Evolutionary conservation across 1,140 invertebrate species (phyloP).

Genomic region (Sminthurides bifidus): DNA sequence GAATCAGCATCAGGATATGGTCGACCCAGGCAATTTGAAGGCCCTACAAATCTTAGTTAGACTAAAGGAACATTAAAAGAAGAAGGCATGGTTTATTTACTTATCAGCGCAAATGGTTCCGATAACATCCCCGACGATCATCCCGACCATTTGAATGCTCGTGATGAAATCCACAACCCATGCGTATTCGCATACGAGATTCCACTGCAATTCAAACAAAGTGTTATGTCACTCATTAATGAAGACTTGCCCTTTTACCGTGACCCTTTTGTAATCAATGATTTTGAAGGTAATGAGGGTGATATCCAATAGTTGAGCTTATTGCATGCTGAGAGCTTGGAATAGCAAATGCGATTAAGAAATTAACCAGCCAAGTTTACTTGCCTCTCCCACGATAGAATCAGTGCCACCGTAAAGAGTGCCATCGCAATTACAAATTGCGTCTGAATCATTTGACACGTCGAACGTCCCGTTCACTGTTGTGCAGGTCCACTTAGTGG

Average conservation of each 20-base stretch:
- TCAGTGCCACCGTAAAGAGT: constrained; percentile 2
- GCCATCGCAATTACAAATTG: constrained; percentile 10
- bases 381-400: constrained; percentile 10
- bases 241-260: not conserved
- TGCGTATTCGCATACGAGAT: not conserved
- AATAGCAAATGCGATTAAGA: not conserved
- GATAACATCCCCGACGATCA: constrained; percentile 1
- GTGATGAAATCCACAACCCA: constrained; percentile 10
- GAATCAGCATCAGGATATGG: not conserved
- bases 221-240: not conserved
- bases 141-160: constrained; percentile 9
- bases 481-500: constrained; percentile 7
- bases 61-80: not conserved
- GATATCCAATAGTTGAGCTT: not conserved
- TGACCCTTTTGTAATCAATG: too few relatives aligned
- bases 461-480: not conserved
- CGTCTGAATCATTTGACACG: constrained; percentile 1
- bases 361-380: not conserved
- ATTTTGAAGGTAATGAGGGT: too few relatives aligned
- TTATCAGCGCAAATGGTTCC: not conserved
- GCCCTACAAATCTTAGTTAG: not conserved
- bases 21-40: not conserved
- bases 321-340: not conserved
- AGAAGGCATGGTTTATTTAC: not conserved
- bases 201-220: constrained; percentile 7